Evolutionary conservation across 2,797 vertebrate species (phyloP).

Genomic region (Cyclopterus lumpus): DNA sequence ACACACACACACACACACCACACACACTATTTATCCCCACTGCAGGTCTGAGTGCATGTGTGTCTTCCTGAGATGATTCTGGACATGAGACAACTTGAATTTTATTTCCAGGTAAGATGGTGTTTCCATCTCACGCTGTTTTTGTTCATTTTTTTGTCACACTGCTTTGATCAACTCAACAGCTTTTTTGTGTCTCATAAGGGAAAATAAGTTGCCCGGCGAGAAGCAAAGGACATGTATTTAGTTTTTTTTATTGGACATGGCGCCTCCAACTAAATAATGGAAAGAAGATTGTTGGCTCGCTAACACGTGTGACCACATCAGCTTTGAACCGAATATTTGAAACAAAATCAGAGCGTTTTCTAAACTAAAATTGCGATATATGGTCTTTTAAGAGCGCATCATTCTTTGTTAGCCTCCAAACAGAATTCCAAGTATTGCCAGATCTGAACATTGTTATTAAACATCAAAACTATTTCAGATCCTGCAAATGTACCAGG

Average conservation of each 20-base stretch:
- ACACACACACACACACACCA: conserved; percentile 15
- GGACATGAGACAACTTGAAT: neutral
- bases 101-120: neutral
- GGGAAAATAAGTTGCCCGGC: neutral
- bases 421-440: neutral
- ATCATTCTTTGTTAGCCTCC: neutral
- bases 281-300: neutral
- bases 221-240: neutral
- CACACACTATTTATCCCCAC: conserved; percentile 33
- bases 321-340: neutral
- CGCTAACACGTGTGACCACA: neutral
- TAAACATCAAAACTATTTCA: neutral
- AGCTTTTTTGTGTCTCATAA: neutral
- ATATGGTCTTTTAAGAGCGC: neutral
- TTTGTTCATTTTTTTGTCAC: neutral
- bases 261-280: neutral
- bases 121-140: neutral
- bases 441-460: neutral
- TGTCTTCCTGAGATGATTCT: conserved; percentile 5
- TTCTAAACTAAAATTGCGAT: neutral
- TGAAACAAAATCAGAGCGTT: neutral
- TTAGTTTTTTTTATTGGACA: neutral
- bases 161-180: neutral
- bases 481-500: conserved; percentile 1
- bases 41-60: conserved; percentile 19